These are phyloP conservation scores for Meloidogyne hapla DNA, from an alignment of 1,140 invertebrate genomes.

Conservation along the genomic window DNA sequence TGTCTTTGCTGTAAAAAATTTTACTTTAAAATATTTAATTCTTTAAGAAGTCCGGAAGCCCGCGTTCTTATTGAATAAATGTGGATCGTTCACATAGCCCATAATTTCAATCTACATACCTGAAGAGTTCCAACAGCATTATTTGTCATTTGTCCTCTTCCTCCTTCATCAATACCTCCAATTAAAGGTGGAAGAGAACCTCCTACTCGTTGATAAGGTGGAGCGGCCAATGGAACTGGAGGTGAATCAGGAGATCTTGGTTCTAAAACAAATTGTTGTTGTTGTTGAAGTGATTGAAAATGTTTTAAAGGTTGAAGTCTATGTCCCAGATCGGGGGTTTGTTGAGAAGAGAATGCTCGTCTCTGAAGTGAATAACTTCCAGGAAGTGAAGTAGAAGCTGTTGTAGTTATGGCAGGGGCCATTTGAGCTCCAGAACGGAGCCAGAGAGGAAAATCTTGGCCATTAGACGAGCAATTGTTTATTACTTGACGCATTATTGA, in stretches of 20 bases:
- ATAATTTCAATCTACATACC: too few species aligned
- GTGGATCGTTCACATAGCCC: too few species aligned
- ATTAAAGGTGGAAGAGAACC: slow-evolving; percentile 15
- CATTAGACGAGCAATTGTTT: slow-evolving; percentile 19
- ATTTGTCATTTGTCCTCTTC: neutral
- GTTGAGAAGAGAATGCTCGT: neutral
- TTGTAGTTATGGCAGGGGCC: neutral
- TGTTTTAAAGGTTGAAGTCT: neutral
- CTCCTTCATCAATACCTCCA: neutral
- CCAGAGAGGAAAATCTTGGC: slow-evolving; percentile 13
- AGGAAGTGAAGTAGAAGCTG: slow-evolving; percentile 5
- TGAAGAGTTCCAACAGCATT: neutral
- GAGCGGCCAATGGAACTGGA: slow-evolving; percentile 24
- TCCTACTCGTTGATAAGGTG: slow-evolving; percentile 22
- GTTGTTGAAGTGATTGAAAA: neutral
- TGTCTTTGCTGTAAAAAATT: neutral
- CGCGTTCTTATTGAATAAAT: too few species aligned
- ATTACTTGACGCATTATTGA: slow-evolving; percentile 39
- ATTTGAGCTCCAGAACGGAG: slow-evolving; percentile 1
- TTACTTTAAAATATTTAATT: neutral
- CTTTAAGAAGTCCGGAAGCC: too few species aligned
- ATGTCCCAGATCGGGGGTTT: slow-evolving; percentile 10
- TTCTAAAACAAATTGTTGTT: slow-evolving; percentile 1
- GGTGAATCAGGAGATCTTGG: slow-evolving; percentile 1
- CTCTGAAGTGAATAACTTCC: neutral